These are phyloP conservation scores for Coremacera marginata DNA, from an alignment of 2,888 invertebrate genomes.

Conservation along the genomic window DNA sequence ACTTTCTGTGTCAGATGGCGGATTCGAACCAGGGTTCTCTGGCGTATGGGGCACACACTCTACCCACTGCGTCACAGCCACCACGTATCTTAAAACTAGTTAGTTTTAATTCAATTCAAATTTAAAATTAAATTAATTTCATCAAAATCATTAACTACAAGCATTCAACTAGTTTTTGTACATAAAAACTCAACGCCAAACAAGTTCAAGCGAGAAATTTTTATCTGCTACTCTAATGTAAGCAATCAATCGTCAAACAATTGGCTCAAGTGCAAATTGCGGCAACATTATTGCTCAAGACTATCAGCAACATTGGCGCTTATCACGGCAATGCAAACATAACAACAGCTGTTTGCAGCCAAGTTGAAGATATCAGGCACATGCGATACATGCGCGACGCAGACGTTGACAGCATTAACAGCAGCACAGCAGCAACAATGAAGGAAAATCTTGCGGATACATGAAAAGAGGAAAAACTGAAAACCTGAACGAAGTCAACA, in stretches of 20 bases:
- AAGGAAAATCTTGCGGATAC: conserved; percentile 34
- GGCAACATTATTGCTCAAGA: conserved; percentile 11
- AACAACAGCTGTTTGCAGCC: conserved; percentile 57
- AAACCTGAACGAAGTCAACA: conserved; percentile 47
- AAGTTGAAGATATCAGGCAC: conserved; percentile 15
- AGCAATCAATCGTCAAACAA: neutral
- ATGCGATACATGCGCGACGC: neutral
- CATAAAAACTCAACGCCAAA: neutral
- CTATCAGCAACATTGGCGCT: conserved; percentile 22
- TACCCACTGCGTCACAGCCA: too few relatives aligned
- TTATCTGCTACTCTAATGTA: neutral
- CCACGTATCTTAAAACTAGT: too few relatives aligned
- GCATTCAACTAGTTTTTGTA: too few relatives aligned
- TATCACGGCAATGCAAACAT: conserved; percentile 57
- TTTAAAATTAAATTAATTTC: too few relatives aligned
- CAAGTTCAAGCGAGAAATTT: neutral
- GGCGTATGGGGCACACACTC: too few relatives aligned
- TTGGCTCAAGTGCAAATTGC: conserved; percentile 20
- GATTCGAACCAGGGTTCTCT: too few relatives aligned
- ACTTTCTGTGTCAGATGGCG: too few relatives aligned
- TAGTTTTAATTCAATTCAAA: too few relatives aligned
- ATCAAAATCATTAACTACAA: too few relatives aligned
- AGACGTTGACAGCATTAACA: neutral
- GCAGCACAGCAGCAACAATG: conserved; percentile 42
- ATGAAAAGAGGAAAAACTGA: conserved; percentile 59